Evolutionary conservation across 2,797 vertebrate genomes (phyloP).

Genomic region (Sebastolobus altivelis): DNA sequence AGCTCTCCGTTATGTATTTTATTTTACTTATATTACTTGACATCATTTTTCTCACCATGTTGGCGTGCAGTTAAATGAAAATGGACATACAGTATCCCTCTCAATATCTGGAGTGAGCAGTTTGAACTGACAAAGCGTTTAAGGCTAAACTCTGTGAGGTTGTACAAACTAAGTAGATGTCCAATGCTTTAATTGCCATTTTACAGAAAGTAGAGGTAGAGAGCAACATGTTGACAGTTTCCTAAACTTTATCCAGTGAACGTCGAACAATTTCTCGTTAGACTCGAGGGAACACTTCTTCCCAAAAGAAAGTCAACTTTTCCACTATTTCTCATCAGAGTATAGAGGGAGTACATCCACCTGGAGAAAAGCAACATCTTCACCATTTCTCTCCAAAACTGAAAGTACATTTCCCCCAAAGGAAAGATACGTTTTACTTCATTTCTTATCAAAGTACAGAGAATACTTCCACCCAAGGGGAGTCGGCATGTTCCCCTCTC

Average conservation of each 20-base stretch:
- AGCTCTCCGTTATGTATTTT: no score
- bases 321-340: background rate
- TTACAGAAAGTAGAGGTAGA: background rate
- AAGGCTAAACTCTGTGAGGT: background rate
- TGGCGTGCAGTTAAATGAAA: no score
- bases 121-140: background rate
- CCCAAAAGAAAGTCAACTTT: background rate
- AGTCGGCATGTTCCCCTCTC: constrained; percentile 19
- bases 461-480: constrained; percentile 1
- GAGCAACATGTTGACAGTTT: background rate
- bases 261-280: background rate
- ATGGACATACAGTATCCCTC: no score
- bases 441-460: constrained; percentile 13
- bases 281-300: background rate
- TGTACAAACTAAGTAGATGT: background rate
- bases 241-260: background rate
- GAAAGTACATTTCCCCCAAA: background rate
- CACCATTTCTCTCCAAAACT: background rate
- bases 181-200: background rate
- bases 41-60: no score
- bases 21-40: no score
- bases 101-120: background rate
- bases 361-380: background rate
- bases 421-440: background rate
- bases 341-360: background rate